phyloP scores from a whole-genome alignment of 1,140 invertebrate genomes.

The Formica selysi region DNA sequence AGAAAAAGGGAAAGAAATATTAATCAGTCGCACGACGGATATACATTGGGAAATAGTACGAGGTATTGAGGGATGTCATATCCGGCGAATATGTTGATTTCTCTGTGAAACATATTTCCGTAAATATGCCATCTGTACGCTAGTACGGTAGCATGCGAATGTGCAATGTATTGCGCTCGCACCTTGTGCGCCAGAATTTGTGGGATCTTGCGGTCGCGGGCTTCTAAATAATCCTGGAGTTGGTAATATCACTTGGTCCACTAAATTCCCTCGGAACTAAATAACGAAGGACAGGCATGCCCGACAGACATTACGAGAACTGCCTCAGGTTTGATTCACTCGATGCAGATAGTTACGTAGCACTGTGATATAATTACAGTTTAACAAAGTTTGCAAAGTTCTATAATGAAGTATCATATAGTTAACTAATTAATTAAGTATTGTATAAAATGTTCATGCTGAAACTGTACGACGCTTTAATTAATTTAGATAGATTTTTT shows the following conservation, averaged over 20 bases:
- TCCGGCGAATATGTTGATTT: slow-evolving; percentile 52
- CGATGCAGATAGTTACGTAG: slow-evolving; percentile 13
- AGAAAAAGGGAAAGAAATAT: neutral
- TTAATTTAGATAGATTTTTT: slow-evolving; percentile 31
- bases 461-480: neutral
- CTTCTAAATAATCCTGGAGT: slow-evolving; percentile 74
- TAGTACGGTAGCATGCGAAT: neutral
- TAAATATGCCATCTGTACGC: slow-evolving; percentile 57
- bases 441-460: neutral
- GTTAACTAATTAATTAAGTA: slow-evolving; percentile 10
- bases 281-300: slow-evolving; percentile 58
- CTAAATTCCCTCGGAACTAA: slow-evolving; percentile 70
- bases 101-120: slow-evolving; percentile 1
- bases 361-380: neutral
- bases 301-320: slow-evolving; percentile 61
- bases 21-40: neutral
- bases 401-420: neutral
- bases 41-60: neutral
- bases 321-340: slow-evolving; percentile 46
- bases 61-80: slow-evolving; percentile 19
- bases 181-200: slow-evolving; percentile 63
- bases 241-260: slow-evolving; percentile 73
- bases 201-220: slow-evolving; percentile 65
- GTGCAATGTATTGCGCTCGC: slow-evolving; percentile 42
- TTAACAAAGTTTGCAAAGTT: neutral